Evolutionary conservation across 2,113 vertebrate species (phyloP), one percentile per base, ranked within the genome.

Genomic region (Falcunculus frontatus): DNA sequence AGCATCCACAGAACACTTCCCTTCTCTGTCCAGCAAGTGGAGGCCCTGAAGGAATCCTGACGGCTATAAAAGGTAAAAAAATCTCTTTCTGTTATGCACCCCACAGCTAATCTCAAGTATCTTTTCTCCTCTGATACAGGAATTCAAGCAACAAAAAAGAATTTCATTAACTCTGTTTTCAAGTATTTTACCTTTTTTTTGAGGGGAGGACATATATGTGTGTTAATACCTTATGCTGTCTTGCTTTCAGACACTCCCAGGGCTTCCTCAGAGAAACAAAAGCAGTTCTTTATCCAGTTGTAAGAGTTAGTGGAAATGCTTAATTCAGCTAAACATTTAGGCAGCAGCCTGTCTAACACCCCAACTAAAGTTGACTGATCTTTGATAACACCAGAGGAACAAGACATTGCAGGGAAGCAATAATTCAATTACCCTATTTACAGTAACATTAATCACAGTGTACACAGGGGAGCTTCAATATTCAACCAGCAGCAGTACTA

Each of bases 41-140:
- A 96, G 50, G 92, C 90, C 84, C 92, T 65, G 82, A 94, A 91
- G 53, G 13, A 94, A 68, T 50, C 82, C 84, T 23, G 93, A 97
- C 92, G 75, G 80, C 96, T 97, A 95, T 96, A 97, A 96, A 97
- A 97, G 96, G 96, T 81, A 96, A 95, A 95, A 96, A 96, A 94
- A 92, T 95, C 93, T 94, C 86, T 80, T 83, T 83, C 75, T 77
- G 76, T 86, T 93, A 68, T n/a, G 52, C 56, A 95, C 64, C 72
- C 91, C 80, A 84, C 32, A 80, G 79, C 95, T 92, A 93, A 81
- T 68, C 92, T 93, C 52, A 20, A 88, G 9, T 85, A 88, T 88
- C 78, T 72, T 63, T 80, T 75, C 47, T 89, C 47, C n/a, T 78
- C 83, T 64, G 32, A 95, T 85, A 91, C 7, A n/a, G 29, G 21